These are phyloP conservation scores for Epinephelus lanceolatus DNA, from an alignment of 2,113 vertebrate genomes.

Conservation along the genomic window DNA sequence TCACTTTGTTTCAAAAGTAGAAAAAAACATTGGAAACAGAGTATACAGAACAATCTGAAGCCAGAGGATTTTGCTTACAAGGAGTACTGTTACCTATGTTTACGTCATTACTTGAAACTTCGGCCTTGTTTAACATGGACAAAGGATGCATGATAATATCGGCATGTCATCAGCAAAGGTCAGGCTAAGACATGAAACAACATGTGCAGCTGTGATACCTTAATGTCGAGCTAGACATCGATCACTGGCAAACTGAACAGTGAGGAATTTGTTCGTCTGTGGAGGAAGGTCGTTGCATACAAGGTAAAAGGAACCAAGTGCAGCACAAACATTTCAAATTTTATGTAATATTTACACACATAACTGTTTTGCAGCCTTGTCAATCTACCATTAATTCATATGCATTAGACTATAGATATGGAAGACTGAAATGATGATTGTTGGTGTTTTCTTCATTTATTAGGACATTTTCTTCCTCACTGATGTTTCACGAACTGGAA, in stretches of 20 bases:
- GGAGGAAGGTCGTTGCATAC: constrained; percentile 67
- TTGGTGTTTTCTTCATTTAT: not conserved
- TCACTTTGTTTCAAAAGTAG: too few species aligned
- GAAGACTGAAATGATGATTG: not conserved
- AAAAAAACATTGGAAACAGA: too few species aligned
- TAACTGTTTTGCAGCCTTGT: not conserved
- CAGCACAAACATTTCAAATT: not conserved
- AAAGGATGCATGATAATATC: too few species aligned
- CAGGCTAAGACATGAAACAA: not conserved
- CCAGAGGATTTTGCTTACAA: too few species aligned
- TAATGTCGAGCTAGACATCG: constrained; percentile 70
- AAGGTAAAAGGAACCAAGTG: constrained; percentile 67
- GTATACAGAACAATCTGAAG: too few species aligned
- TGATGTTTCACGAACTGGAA: constrained; percentile 76
- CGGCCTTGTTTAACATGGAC: too few species aligned
- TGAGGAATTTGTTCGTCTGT: constrained; percentile 75
- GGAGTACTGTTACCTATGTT: too few species aligned
- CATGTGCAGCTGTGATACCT: constrained; percentile 32
- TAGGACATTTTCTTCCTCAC: constrained; percentile 78
- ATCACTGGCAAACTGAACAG: constrained; percentile 79
- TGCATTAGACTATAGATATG: not conserved
- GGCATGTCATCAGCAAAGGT: not conserved
- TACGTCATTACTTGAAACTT: too few species aligned
- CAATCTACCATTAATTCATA: not conserved
- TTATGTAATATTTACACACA: not conserved